Evolutionary conservation across 1,140 invertebrate species (phyloP).

Genomic region (Polypedilum vanderplanki): DNA sequence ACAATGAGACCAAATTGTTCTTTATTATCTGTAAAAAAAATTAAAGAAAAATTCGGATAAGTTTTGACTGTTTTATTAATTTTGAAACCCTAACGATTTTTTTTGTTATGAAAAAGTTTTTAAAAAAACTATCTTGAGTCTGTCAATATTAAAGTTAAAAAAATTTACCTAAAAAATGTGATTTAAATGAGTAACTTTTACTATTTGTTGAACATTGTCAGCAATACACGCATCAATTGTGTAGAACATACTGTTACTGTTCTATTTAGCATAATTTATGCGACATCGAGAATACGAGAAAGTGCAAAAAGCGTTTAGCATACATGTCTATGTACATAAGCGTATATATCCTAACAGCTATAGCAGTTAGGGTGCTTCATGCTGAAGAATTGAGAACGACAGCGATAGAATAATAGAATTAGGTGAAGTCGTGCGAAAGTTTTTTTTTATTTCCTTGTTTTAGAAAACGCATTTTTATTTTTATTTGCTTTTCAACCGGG

Average conservation of each 20-base stretch:
- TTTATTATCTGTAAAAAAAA: too few relatives aligned
- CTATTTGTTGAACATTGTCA: conserved; percentile 25
- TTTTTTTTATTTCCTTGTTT: neutral
- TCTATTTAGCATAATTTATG: conserved; percentile 22
- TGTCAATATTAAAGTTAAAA: too few relatives aligned
- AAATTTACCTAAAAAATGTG: neutral
- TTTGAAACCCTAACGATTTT: too few relatives aligned
- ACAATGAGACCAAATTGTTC: too few relatives aligned
- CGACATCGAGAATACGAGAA: neutral
- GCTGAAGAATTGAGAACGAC: neutral
- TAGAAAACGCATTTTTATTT: neutral
- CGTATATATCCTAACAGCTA: neutral
- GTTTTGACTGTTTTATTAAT: too few relatives aligned
- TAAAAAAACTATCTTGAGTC: too few relatives aligned
- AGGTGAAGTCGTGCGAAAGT: conserved; percentile 10
- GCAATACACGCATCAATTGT: conserved; percentile 24
- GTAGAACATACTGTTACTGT: conserved; percentile 20
- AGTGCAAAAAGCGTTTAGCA: neutral
- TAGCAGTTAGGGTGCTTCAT: neutral
- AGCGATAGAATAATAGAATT: conserved; percentile 13
- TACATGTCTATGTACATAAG: neutral
- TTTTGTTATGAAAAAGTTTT: too few relatives aligned
- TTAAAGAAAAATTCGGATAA: too few relatives aligned
- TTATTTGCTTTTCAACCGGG: neutral
- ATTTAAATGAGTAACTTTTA: conserved; percentile 23